phyloP scores from a whole-genome alignment of 2,888 invertebrate species.

The Ganaspis brasiliensis region DNA sequence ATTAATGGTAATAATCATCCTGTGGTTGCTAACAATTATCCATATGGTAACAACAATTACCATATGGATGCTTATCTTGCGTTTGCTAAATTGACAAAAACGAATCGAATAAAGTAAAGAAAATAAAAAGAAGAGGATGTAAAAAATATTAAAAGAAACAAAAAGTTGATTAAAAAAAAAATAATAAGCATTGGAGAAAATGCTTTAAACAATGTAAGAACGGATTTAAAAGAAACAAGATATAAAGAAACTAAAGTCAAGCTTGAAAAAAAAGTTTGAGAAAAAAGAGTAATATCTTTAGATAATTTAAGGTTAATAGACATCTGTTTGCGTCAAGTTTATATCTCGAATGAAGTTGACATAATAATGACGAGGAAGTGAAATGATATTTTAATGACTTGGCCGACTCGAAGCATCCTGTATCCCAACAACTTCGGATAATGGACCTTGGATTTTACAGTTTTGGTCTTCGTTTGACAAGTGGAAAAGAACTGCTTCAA shows the following conservation, averaged over 20 bases:
- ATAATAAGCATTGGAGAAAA: too few species aligned
- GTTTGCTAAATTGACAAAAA: too few species aligned
- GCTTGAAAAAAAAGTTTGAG: not conserved
- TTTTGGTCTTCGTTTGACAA: constrained; percentile 27
- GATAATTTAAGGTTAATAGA: constrained; percentile 5
- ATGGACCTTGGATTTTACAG: constrained; percentile 17
- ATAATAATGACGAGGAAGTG: constrained; percentile 35
- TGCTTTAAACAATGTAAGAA: too few species aligned
- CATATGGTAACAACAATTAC: too few species aligned
- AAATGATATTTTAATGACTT: constrained; percentile 38
- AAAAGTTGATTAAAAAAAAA: too few species aligned
- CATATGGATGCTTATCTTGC: too few species aligned
- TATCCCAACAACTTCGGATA: constrained; percentile 5
- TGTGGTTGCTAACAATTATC: too few species aligned
- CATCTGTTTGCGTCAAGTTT: not conserved
- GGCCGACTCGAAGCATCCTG: not conserved
- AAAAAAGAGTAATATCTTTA: too few species aligned
- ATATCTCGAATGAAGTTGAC: not conserved
- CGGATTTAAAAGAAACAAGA: not conserved
- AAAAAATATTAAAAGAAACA: too few species aligned
- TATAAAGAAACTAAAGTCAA: not conserved
- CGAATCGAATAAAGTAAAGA: too few species aligned
- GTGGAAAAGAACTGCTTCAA: not conserved
- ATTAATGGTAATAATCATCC: too few species aligned
- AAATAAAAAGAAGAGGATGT: too few species aligned